Percentiles rank a stretch among this genome's conserved stretches.
Conservation (phyloP, 1,140 invertebrate genomes). For the Aphaenogaster rudis region DNA sequence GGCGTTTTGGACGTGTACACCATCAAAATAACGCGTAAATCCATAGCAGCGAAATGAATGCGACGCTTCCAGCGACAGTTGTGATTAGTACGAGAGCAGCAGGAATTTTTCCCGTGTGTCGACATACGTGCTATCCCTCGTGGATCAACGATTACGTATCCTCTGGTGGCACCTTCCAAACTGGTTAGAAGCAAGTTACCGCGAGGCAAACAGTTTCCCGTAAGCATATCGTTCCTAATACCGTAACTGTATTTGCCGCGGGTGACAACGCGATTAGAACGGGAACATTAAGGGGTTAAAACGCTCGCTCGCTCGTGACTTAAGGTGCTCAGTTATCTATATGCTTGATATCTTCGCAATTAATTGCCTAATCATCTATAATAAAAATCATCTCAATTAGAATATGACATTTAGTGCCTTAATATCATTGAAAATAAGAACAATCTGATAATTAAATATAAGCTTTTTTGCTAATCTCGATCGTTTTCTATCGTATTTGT, state of each 20-base stretch:
- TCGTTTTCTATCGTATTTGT: neutral
- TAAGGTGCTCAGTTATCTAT: constrained; percentile 12
- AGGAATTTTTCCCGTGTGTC: constrained; percentile 36
- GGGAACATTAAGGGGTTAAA: constrained; percentile 33
- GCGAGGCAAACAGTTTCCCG: constrained; percentile 48
- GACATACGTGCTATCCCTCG: constrained; percentile 9
- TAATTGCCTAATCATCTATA: constrained; percentile 1
- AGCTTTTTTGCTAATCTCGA: neutral
- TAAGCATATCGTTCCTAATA: constrained; percentile 70
- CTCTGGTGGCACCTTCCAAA: constrained; percentile 40
- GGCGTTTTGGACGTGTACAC: constrained; percentile 27
- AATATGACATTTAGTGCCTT: neutral
- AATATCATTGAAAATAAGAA: neutral
- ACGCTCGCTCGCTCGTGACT: constrained; percentile 42
- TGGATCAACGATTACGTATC: constrained; percentile 57
- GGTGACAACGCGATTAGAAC: constrained; percentile 72
- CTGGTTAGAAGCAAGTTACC: constrained; percentile 41
- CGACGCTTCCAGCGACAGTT: constrained; percentile 49
- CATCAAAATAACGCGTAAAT: constrained; percentile 60
- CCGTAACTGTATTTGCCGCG: constrained; percentile 71
- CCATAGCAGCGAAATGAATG: constrained; percentile 46
- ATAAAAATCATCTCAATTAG: constrained; percentile 3
- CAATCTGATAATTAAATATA: constrained; percentile 1
- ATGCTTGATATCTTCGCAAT: neutral
- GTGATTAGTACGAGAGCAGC: constrained; percentile 40